These are phyloP conservation scores for cat (Felis catus) DNA, from an alignment of 2,113 vertebrate genomes.

Conservation along the genomic window F.catus_Fca126_mat1.0 CM031413.1:24654001-24654500, in stretches of 20 bases:
- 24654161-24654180: background rate
- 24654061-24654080: background rate
- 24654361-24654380: no score
- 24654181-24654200: background rate
- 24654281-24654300: no score
- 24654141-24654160: background rate
- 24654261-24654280: background rate
- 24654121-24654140: background rate
- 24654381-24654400: no score
- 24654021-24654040: background rate
- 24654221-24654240: background rate
- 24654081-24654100: background rate
- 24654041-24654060: background rate
- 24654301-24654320: no score
- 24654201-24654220: background rate
- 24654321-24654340: no score
- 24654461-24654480: no score
- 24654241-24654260: conserved; percentile 12
- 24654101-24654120: background rate
- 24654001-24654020: background rate
- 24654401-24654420: no score
- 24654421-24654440: no score
- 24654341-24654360: no score
- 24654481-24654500: no score
- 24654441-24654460: no score